Base-by-base conservation (phyloP, 2,797 vertebrate genomes). In the Buphagus erythrorhynchus region DNA sequence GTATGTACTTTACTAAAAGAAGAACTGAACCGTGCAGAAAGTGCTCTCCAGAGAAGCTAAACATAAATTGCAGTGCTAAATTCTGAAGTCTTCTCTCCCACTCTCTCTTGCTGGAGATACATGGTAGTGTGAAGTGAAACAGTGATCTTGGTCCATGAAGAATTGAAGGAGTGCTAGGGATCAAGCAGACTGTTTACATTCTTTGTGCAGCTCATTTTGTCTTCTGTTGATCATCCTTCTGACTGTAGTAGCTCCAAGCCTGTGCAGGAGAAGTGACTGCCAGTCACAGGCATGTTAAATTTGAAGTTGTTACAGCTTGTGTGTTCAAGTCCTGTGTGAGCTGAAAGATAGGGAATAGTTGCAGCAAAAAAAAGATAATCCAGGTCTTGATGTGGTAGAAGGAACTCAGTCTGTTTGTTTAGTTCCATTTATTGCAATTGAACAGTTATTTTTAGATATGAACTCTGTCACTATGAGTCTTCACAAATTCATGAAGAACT, bases 141-240 rank as follows among this genome's bases (percentile, higher is more conserved):
- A 35, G 48, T 2, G 4, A 61, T 88, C 72, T 75, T 72, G 45
- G 78, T 83, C 88, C 73, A 4, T 0, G 1, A n/a, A 80, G 67
- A 74, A 62, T 65, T 79, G 91, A 79, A 91, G 90, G 68, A 86
- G 57, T 88, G 31, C 18, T 79, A 31, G 76, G 54, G 74, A 85
- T 86, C 71, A 58, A 48, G 77, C 84, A 96, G 93, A 72, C 54
- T 96, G 79, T 86, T 96, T 80, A 49, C 75, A 29, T 74, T 83
- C 35, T 42, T 57, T 46, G 14, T 51, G 61, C 49, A 80, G 78
- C 54, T 90, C 7, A 1, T 80, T 87, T 85, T 85, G 48, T 58
- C 74, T 38, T 57, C 2, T 11, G 28, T 57, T 72, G 52, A 61
- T 77, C 14, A 38, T 91, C 42, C 29, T 86, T 28, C 73, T 92